Percentiles rank a stretch among this genome's conserved stretches.
These are phyloP conservation scores for Papilio polytes DNA, from an alignment of 1,140 invertebrate genomes.

Conservation along the genomic window DNA sequence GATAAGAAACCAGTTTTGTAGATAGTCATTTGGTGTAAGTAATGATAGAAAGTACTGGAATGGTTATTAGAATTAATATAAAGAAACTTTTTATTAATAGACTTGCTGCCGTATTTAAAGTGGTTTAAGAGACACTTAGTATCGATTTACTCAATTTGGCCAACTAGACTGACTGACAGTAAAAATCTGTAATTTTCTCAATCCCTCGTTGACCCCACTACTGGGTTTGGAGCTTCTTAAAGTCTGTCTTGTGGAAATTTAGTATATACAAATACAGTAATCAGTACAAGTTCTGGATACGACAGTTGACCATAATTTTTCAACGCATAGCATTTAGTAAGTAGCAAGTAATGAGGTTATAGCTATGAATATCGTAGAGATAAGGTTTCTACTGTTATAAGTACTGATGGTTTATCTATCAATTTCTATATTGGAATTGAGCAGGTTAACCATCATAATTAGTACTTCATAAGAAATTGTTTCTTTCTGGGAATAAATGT, in stretches of 20 bases:
- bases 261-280: too few relatives aligned
- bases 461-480: not conserved
- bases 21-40: not conserved
- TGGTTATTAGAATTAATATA: not conserved
- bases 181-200: too few relatives aligned
- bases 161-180: too few relatives aligned
- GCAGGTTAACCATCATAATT: not conserved
- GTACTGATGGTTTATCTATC: not conserved
- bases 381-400: not conserved
- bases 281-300: not conserved
- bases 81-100: not conserved
- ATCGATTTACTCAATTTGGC: not conserved
- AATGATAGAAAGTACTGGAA: conserved; percentile 12
- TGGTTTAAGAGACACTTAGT: not conserved
- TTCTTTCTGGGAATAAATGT: not conserved
- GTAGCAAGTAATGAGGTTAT: not conserved
- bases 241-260: too few relatives aligned
- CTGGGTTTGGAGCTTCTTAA: too few relatives aligned
- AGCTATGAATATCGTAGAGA: not conserved
- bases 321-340: not conserved
- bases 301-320: not conserved
- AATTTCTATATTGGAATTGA: not conserved
- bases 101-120: not conserved
- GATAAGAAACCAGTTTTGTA: conserved; percentile 5
- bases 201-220: too few relatives aligned